Conservation (phyloP, 2,797 vertebrate genomes). For the Microchirus variegatus region DNA sequence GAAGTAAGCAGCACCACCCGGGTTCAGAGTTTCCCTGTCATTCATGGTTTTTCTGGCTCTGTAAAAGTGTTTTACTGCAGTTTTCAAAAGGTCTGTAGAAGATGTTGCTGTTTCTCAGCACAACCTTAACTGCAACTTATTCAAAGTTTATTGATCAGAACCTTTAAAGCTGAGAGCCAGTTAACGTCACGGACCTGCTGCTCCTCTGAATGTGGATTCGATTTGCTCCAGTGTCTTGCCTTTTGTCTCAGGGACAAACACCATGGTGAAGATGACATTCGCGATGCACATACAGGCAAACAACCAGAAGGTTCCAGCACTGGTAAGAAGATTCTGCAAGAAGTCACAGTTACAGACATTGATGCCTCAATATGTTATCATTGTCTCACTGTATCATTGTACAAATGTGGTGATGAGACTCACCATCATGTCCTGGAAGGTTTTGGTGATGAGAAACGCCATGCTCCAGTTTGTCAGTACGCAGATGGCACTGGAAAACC, state of each 20-base stretch:
- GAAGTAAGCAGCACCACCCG: not conserved
- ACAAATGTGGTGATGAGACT: conserved; percentile 38
- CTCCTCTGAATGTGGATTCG: conserved; percentile 82
- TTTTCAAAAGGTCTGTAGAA: not conserved
- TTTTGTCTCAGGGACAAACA: conserved; percentile 90
- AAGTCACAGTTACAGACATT: not conserved
- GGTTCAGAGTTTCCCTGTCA: not conserved
- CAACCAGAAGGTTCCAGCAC: conserved; percentile 91
- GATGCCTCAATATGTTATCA: no score
- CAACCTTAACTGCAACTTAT: no score
- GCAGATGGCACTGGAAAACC: conserved; percentile 82
- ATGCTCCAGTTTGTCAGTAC: conserved; percentile 90
- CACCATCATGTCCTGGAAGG: conserved; percentile 88
- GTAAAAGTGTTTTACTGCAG: not conserved
- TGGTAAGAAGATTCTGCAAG: conserved; percentile 80
- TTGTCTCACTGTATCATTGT: no score
- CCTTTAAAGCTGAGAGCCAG: not conserved
- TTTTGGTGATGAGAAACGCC: conserved; percentile 89
- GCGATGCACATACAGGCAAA: conserved; percentile 84
- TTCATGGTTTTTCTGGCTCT: not conserved
- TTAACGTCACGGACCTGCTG: conserved; percentile 42
- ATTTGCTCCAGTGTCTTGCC: conserved; percentile 93
- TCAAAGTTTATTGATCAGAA: no score
- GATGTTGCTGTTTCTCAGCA: not conserved
- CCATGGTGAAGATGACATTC: conserved; percentile 84